phyloP scores from a whole-genome alignment of 2,113 vertebrate genomes.

The Muntiacus muntjak region DNA sequence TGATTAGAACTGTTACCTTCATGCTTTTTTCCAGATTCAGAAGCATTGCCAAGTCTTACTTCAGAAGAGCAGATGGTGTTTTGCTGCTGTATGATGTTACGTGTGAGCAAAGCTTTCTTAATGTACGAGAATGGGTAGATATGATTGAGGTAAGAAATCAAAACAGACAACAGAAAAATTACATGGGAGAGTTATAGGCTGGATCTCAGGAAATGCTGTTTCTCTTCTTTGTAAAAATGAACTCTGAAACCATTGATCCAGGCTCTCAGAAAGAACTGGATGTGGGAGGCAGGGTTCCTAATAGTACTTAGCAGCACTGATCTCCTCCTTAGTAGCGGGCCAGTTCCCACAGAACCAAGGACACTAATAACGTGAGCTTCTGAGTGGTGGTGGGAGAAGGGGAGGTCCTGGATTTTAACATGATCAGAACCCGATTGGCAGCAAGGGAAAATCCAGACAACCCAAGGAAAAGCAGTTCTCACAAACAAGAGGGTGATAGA shows the following conservation, averaged over 20 bases:
- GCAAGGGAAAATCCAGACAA: background rate
- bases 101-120: conserved; percentile 94
- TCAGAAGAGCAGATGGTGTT: conserved; percentile 94
- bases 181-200: fast-evolving
- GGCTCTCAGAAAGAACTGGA: background rate
- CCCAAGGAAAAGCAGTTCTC: background rate
- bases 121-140: conserved; percentile 96
- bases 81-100: conserved; percentile 95
- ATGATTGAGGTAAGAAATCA: conserved; percentile 91
- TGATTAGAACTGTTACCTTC: background rate
- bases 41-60: conserved; percentile 98
- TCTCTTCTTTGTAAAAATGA: background rate
- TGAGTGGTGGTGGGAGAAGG: background rate
- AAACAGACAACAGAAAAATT: background rate
- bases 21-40: conserved; percentile 85
- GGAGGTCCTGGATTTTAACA: background rate
- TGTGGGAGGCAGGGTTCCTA: background rate
- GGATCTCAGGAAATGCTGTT: background rate
- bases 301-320: background rate
- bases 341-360: background rate
- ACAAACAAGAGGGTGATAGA: background rate
- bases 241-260: background rate
- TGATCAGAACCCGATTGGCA: background rate
- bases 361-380: background rate
- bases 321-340: background rate